phyloP scores from a whole-genome alignment of 2,888 invertebrate species.

The Seira sanloemensis region DNA sequence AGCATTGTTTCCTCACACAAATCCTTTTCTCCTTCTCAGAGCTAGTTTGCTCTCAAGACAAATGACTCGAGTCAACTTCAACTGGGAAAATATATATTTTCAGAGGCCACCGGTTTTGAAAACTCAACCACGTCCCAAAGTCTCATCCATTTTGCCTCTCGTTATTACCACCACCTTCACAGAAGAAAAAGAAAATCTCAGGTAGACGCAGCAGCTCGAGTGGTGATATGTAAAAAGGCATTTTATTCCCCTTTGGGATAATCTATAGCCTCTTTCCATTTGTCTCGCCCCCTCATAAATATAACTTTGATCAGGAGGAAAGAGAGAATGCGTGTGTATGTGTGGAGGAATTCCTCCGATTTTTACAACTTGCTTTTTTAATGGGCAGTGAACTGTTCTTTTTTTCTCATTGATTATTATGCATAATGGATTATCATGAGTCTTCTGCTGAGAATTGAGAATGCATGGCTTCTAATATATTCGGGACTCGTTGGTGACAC shows the following conservation, averaged over 20 bases:
- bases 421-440: no score
- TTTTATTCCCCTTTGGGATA: no score
- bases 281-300: constrained; percentile 59
- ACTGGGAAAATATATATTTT: constrained; percentile 38
- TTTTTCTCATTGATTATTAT: no score
- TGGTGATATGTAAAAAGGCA: no score
- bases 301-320: constrained; percentile 40
- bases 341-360: no score
- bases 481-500: no score
- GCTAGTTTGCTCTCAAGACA: constrained; percentile 62
- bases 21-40: constrained; percentile 1
- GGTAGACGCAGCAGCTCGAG: no score
- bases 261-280: constrained; percentile 45
- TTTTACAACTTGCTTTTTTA: no score
- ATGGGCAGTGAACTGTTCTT: no score
- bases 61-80: constrained; percentile 66
- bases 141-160: constrained; percentile 1
- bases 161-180: constrained; percentile 51
- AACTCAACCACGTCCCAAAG: constrained; percentile 33
- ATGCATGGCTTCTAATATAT: no score
- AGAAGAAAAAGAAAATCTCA: constrained; percentile 28
- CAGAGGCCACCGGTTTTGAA: constrained; percentile 69
- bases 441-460: no score
- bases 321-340: no score
- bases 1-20: constrained; percentile 21